Evolutionary conservation across 2,888 invertebrate genomes (phyloP).

Genomic region (Heliconius erato): DNA sequence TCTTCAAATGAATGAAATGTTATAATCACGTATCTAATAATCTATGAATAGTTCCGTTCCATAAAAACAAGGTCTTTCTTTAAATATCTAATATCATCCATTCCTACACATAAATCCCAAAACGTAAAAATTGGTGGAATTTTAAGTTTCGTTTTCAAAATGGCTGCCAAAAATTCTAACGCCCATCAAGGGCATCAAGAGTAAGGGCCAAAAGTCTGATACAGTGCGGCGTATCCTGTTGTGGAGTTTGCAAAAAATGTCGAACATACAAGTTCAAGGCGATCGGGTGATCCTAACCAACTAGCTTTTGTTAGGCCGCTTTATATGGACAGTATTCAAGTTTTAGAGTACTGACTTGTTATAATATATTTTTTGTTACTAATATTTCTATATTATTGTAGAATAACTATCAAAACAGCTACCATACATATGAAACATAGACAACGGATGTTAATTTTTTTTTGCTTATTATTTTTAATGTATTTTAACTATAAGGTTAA

Average conservation of each 20-base stretch:
- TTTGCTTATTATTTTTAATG: too few relatives aligned
- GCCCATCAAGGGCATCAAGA: conserved; percentile 76
- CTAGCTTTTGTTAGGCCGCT: conserved; percentile 53
- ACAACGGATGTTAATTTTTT: background rate
- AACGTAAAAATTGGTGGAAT: conserved; percentile 31
- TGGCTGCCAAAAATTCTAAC: conserved; percentile 61
- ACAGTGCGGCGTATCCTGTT: conserved; percentile 76
- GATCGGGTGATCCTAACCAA: conserved; percentile 75
- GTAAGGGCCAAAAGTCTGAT: conserved; percentile 69
- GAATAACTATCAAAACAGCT: background rate
- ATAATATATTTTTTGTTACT: background rate
- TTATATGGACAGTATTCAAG: conserved; percentile 55
- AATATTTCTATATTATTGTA: background rate
- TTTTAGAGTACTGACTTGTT: conserved; percentile 7
- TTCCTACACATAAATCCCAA: background rate
- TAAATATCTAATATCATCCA: background rate
- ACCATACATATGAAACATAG: background rate
- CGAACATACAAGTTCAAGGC: conserved; percentile 82
- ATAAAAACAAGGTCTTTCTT: background rate
- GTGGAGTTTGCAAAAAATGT: conserved; percentile 80
- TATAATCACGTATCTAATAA: conserved; percentile 22
- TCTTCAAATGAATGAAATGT: conserved; percentile 31
- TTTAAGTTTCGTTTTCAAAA: conserved; percentile 51
- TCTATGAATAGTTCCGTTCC: background rate
- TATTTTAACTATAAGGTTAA: too few relatives aligned